Percentiles rank a stretch among this genome's conserved stretches.
phyloP scores from a whole-genome alignment of 2,797 vertebrate genomes.

The Poliocrania exsul region DNA sequence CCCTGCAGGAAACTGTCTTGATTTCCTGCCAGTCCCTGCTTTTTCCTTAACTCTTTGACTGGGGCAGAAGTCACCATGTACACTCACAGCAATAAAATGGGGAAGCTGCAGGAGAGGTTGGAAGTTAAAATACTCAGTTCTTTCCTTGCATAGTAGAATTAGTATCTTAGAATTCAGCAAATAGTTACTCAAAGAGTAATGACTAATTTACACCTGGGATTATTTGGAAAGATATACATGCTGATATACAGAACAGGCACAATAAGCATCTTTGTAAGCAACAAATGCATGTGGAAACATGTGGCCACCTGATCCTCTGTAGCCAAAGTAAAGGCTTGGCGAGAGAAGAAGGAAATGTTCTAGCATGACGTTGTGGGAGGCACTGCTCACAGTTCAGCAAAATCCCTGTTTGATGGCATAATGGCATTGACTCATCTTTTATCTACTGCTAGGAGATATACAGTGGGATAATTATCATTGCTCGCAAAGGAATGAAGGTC shows the following conservation, averaged over 20 bases:
- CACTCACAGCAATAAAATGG: not conserved
- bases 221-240: conserved; percentile 18
- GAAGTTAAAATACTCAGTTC: not conserved
- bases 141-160: not conserved
- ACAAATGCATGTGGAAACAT: conserved; percentile 2
- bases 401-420: conserved; percentile 51
- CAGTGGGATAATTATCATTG: not conserved
- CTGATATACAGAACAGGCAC: not conserved
- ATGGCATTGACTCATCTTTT: conserved; percentile 51
- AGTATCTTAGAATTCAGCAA: not conserved
- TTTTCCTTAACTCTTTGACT: not conserved
- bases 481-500: conserved; percentile 38
- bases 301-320: not conserved
- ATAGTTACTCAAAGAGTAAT: not conserved
- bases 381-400: conserved; percentile 48
- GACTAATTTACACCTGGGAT: conserved; percentile 21
- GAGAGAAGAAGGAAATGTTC: conserved; percentile 55
- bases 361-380: conserved; percentile 54
- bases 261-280: conserved; percentile 14
- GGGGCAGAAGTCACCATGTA: not conserved
- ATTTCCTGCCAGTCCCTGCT: not conserved
- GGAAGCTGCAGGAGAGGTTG: not conserved
- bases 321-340: conserved; percentile 27
- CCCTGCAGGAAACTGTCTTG: not conserved
- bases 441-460: not conserved